Evolutionary conservation across 1,140 invertebrate species (phyloP).

Genomic region (Ceratosolen fusciceps): DNA sequence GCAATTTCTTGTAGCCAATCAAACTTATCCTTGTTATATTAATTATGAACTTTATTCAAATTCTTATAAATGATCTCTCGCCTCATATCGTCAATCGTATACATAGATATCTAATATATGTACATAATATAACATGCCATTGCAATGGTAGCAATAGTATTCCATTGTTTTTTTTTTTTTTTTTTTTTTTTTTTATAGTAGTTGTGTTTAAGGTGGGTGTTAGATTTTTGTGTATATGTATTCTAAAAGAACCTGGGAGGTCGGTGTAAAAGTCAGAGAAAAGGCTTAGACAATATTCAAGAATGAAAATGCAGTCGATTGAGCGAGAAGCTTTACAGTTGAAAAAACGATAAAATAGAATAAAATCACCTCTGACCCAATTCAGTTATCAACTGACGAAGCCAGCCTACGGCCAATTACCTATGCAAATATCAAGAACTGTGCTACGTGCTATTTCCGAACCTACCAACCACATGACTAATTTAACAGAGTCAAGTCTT

Average conservation of each 20-base stretch:
- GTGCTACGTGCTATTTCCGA: slow-evolving; percentile 32
- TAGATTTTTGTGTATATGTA: slow-evolving; percentile 5
- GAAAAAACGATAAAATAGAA: slow-evolving; percentile 24
- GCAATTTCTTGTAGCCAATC: too few relatives aligned
- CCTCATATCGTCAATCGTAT: too few relatives aligned
- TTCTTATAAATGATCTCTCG: too few relatives aligned
- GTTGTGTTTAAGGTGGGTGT: not conserved
- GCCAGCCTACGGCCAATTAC: slow-evolving; percentile 36
- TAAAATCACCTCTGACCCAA: slow-evolving; percentile 40
- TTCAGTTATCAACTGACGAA: slow-evolving; percentile 34
- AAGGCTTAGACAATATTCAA: not conserved
- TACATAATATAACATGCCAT: too few relatives aligned
- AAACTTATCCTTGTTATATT: too few relatives aligned
- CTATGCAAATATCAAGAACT: slow-evolving; percentile 38
- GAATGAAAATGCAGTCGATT: slow-evolving; percentile 19
- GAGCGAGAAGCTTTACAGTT: not conserved
- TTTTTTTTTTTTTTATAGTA: too few relatives aligned
- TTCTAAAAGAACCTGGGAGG: too few relatives aligned
- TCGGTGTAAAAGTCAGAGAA: not conserved
- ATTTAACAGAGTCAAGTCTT: slow-evolving; percentile 36
- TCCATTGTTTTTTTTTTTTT: too few relatives aligned
- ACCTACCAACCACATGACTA: slow-evolving; percentile 34
- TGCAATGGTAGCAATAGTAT: too few relatives aligned
- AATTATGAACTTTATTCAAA: too few relatives aligned
- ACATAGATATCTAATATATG: too few relatives aligned